phyloP scores from a whole-genome alignment of 92 coral and sea anemone genomes.

The Metridium senile region DNA sequence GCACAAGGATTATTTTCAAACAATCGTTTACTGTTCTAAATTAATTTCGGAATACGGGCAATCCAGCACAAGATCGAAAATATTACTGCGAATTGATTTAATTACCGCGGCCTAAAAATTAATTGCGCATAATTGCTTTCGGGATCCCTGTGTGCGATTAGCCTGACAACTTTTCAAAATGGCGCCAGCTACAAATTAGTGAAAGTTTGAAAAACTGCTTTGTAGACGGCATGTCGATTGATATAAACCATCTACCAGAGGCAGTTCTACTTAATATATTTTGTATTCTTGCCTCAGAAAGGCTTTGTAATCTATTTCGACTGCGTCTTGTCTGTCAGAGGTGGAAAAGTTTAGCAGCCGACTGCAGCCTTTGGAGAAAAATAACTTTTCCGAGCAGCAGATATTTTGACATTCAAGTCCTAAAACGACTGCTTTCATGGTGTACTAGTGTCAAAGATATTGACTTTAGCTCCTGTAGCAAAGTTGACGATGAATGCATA shows the following conservation, averaged over 20 bases:
- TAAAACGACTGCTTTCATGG: constrained; percentile 49
- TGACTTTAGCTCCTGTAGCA: constrained; percentile 43
- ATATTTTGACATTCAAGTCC: constrained; percentile 34
- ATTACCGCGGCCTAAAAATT: too few species aligned
- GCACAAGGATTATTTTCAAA: too few species aligned
- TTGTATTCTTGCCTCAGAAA: constrained; percentile 40
- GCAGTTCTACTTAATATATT: constrained; percentile 59
- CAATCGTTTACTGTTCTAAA: too few species aligned
- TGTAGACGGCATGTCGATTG: constrained; percentile 24
- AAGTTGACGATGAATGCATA: constrained; percentile 59
- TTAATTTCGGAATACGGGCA: too few species aligned
- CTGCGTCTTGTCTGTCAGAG: constrained; percentile 61
- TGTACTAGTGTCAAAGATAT: constrained; percentile 57
- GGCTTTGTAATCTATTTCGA: constrained; percentile 62
- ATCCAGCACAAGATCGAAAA: too few species aligned
- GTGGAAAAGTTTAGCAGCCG: constrained; percentile 65
- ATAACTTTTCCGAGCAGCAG: constrained; percentile 59
- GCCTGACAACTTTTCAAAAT: too few species aligned
- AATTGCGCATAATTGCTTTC: too few species aligned
- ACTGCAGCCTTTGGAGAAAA: constrained; percentile 68
- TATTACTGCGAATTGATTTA: too few species aligned
- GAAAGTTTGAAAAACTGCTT: too few species aligned
- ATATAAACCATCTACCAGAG: constrained; percentile 60
- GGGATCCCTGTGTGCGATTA: too few species aligned
- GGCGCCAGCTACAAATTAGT: too few species aligned